Evolutionary conservation across 1,140 invertebrate species (phyloP), one percentile per base, ranked within the genome.

Genomic region (Maconellicoccus hirsutus): DNA sequence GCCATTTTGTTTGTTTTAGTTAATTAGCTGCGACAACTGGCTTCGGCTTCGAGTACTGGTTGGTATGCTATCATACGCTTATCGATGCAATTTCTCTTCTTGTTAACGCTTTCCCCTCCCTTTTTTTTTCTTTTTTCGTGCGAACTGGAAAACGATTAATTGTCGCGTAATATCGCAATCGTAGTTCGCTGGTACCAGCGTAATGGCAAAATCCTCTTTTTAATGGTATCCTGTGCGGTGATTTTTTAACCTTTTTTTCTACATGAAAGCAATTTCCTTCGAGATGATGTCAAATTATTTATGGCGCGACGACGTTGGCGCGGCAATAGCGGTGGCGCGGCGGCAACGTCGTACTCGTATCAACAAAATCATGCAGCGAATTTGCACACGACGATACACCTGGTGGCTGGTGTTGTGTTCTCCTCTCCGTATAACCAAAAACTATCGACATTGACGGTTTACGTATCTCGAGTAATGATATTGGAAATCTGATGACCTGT

Each of bases 1-100:
- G 61, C 21, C 61, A 26, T 66, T 66, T 66, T 66, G 61, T 66
- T 66, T 66, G 22, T 66, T 66, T 66, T 66, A 8, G 25, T 66
- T 66, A 66, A 66, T 66, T 66, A 66, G 61, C 16, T 23, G 22
- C 10, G 61, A 23, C 61, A 7, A 7, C 16, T 26, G 7, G 61
- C 61, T n/a, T n/a, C n/a, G n/a, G 61, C 21, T 66, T 66, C 61
- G 61, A 6, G 52, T 66, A 66, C 25, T 26, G 10, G n/a, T 52
- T 52, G 42, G 42, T 59, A 16, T 23, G 61, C 61, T 66, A 66
- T 66, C 61, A 66, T 66, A 19, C 52, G 52, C 52, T 59, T 22
- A 66, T 66, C 25, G 16, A 16, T 12, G 25, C 10, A 25, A 25
- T 66, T 26, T 25, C 61, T 66, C 25, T 26, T 66, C 61, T 66